Conservation (phyloP, 1,140 invertebrate genomes). For the Drosophila kepulauana region DNA sequence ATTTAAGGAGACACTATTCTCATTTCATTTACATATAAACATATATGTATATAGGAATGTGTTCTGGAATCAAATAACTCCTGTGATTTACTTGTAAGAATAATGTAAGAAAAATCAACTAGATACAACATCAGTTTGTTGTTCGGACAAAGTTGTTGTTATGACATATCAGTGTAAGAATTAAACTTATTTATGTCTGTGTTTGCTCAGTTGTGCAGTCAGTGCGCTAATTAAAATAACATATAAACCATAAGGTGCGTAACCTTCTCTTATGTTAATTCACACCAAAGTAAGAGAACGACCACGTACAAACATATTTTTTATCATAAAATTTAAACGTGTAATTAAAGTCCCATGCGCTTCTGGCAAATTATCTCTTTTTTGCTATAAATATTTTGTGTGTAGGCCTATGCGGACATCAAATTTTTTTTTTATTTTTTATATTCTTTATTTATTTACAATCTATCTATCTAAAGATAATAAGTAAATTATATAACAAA, state of each 20-base stretch:
- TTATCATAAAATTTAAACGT: not conserved
- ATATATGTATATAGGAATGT: too few relatives aligned
- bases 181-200: not conserved
- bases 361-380: not conserved
- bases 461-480: too few relatives aligned
- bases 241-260: conserved; percentile 41
- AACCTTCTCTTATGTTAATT: not conserved
- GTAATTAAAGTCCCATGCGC: not conserved
- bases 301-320: too few relatives aligned
- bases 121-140: too few relatives aligned
- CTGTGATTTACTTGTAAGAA: too few relatives aligned
- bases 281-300: too few relatives aligned
- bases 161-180: not conserved
- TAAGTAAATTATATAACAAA: too few relatives aligned
- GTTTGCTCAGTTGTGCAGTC: conserved; percentile 26
- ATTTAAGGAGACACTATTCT: not conserved
- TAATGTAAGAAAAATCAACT: too few relatives aligned
- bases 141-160: not conserved
- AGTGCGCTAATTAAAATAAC: conserved; percentile 73
- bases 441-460: too few relatives aligned
- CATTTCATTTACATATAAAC: not conserved
- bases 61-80: too few relatives aligned
- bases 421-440: too few relatives aligned
- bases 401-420: too few relatives aligned
- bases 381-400: not conserved